Base-by-base conservation (phyloP, 2,113 vertebrate species). In the Plotosus lineatus region DNA sequence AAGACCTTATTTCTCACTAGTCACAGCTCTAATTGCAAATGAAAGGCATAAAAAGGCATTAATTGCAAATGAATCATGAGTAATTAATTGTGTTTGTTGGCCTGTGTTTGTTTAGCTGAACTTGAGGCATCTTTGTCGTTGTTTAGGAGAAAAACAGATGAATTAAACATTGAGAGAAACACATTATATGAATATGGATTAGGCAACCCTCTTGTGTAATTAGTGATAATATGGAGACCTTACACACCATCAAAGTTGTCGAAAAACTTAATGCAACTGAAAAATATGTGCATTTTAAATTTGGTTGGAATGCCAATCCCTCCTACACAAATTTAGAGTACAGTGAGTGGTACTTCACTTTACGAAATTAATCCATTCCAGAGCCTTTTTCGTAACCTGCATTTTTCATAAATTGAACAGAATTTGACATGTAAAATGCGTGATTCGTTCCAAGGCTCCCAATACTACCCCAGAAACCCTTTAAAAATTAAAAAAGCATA, bases 31-130 rank as follows among this genome's bases (percentile, higher is more conserved):
- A 92, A 92, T 92, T 92, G 90, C 90, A 92, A 92, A 92, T 91
- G 90, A 93, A 92, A 91, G 91, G 90, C 86, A 63, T 86, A 91
- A 91, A 88, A 90, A 91, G 90, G 84, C 90, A 92, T 92, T 92
- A 91, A 92, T 94, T 92, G 92, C 90, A 92, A 91, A 93, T 92
- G 91, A 91, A 90, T 92, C 92, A 93, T 93, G 91, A 92, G 91
- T 93, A 93, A 94, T 94, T 92, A 88, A 94, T 92, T 90, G 89
- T 92, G 92, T 92, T 94, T 91, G 90, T 85, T 89, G 88, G 90
- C 89, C 87, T 89, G 87, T 91, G 90, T 92, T 91, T 91, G 91
- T 91, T 91, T 89, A 84, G 90, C 87, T 88, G 89, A 90, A 87
- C 85, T 84, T 84, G 75, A 81, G 83, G 88, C 84, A 86, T 88